Percentiles rank a stretch among this genome's conserved stretches.
Conservation (phyloP, 1,140 invertebrate species). For the Trinorchestia longiramus region DNA sequence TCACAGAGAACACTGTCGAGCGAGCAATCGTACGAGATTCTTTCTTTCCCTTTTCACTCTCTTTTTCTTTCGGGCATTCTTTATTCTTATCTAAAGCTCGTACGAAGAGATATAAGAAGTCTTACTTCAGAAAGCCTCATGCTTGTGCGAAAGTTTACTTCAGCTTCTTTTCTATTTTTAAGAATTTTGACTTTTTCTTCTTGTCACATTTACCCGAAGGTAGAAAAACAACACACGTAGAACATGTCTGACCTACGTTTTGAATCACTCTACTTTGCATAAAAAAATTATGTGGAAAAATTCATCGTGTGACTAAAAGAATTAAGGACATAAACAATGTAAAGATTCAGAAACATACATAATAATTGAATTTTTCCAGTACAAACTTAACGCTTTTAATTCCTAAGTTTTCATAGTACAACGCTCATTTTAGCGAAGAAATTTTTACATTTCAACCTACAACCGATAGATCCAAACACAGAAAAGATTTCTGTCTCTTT, state of each 20-base stretch:
- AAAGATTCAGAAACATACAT: too few species aligned
- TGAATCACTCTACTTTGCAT: too few species aligned
- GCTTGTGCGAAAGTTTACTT: neutral
- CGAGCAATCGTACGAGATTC: neutral
- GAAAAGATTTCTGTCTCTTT: neutral
- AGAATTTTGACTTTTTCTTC: neutral
- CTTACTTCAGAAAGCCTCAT: neutral
- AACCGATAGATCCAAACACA: neutral
- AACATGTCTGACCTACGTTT: too few species aligned
- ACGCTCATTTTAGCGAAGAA: neutral
- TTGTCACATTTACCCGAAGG: too few species aligned
- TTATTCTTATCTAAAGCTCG: neutral
- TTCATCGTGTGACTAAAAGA: too few species aligned
- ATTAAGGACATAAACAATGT: too few species aligned
- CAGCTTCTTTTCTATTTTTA: neutral
- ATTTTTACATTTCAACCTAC: neutral
- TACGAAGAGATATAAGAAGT: neutral
- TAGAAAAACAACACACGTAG: too few species aligned
- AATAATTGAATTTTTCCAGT: too few species aligned
- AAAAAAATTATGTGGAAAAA: too few species aligned
- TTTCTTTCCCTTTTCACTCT: neutral
- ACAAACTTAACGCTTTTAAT: neutral
- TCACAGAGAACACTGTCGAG: neutral
- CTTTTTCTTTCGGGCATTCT: neutral
- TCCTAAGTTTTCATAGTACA: neutral